Evolutionary conservation across 2,113 vertebrate genomes (phyloP).

Genomic region (Psettodes erumei): DNA sequence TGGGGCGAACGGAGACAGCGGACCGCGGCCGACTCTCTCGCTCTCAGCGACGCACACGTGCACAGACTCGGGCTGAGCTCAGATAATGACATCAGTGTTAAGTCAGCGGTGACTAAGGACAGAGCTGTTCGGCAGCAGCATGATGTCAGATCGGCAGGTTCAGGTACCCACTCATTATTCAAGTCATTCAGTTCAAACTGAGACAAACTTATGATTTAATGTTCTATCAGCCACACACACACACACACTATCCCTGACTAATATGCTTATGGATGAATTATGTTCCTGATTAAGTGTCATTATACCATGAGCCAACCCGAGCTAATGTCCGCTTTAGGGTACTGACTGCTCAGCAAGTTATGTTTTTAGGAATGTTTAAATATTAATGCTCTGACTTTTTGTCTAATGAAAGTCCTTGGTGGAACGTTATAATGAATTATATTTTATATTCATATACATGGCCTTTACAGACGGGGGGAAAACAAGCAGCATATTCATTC

Average conservation of each 20-base stretch:
- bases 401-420: too few species aligned
- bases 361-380: neutral
- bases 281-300: neutral
- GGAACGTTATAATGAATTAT: neutral
- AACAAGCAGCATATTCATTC: neutral
- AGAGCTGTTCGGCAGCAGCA: slow-evolving; percentile 45
- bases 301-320: neutral
- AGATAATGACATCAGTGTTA: slow-evolving; percentile 72
- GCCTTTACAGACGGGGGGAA: too few species aligned
- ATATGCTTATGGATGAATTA: neutral
- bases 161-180: neutral
- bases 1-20: slow-evolving; percentile 27
- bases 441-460: neutral
- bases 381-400: neutral
- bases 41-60: slow-evolving; percentile 23
- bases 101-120: slow-evolving; percentile 71
- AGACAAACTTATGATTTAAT: too few species aligned
- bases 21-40: slow-evolving; percentile 50
- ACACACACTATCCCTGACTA: neutral
- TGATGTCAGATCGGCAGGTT: slow-evolving; percentile 55
- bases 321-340: neutral
- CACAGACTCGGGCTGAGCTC: slow-evolving; percentile 40
- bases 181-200: neutral
- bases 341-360: neutral
- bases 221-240: too few species aligned